Base-by-base conservation (phyloP, 1,140 invertebrate species). In the Lepidurus arcticus region DNA sequence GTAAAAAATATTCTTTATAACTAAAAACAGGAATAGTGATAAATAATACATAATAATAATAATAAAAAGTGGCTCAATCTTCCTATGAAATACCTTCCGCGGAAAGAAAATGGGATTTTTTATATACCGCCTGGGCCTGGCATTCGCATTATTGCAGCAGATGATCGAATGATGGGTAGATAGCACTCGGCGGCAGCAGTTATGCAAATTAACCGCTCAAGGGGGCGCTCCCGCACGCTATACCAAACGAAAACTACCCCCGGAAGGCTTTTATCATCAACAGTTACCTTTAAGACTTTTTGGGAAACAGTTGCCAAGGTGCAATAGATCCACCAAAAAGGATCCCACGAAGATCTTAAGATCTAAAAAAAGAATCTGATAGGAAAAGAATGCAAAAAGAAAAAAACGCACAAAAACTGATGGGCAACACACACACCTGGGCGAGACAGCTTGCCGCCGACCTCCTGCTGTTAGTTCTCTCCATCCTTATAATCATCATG, bases 371-470 rank as follows among this genome's bases (percentile, higher is more conserved):
- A 21, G 16, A 65, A 65, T 65, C 53, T 65, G 53, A 65, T 65
- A 65, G 53, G 53, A 65, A 65, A 65, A 65, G 53, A 65, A 65
- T n/a, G 53, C 6, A 65, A 21, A 16, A 65, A 65, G 47, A 16
- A 9, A 21, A 21, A 65, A 0, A 21, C 13, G 11, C 16, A 65
- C 21, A 65, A 21, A 65, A 65, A 21, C 21, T 65, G 53, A 65
- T 16, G 53, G 53, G 53, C 53, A 65, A 65, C 53, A 65, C 53
- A 13, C 53, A 16, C 53, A 11, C 53, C 6, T 65, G 53, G 16
- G 53, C 53, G 53, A 65, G 53, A 65, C 53, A 65, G 53, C 53
- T 65, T 65, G 53, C 53, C 53, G 53, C 53, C 53, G 53, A 65
- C 53, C 53, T 13, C 53, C 53, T 65, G 53, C 8, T 65, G 53